phyloP scores from a whole-genome alignment of 1,140 invertebrate genomes.

The Choristoneura fumiferana region DNA sequence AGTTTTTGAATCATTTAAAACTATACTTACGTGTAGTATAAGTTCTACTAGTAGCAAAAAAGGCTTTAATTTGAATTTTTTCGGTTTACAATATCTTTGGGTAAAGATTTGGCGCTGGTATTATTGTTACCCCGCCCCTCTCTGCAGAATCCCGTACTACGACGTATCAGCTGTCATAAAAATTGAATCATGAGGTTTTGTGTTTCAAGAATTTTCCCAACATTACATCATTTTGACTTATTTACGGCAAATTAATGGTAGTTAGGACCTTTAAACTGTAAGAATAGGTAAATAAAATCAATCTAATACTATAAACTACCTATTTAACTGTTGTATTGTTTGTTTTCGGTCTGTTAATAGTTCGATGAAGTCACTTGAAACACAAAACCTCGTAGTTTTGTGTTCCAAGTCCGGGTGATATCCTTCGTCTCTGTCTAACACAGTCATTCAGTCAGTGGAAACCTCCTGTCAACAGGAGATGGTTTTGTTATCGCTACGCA shows the following conservation, averaged over 20 bases:
- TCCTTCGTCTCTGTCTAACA: constrained; percentile 49
- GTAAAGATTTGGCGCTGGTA: constrained; percentile 33
- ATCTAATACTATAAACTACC: background rate
- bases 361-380: constrained; percentile 56
- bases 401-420: constrained; percentile 28
- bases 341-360: constrained; percentile 37
- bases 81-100: background rate
- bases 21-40: no score
- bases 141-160: constrained; percentile 21
- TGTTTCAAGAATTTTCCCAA: constrained; percentile 56
- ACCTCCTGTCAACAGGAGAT: constrained; percentile 62
- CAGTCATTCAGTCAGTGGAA: constrained; percentile 37
- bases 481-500: constrained; percentile 68
- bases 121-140: constrained; percentile 34
- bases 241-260: constrained; percentile 1
- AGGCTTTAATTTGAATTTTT: no score
- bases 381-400: constrained; percentile 63
- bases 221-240: constrained; percentile 31
- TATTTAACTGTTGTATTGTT: background rate
- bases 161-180: constrained; percentile 35
- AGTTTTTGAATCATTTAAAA: no score
- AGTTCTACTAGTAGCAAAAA: no score
- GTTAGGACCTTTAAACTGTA: background rate
- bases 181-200: constrained; percentile 61
- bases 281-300: background rate